A percentile compares a stretch with the other conserved stretches of the same genome.
phyloP scores from a whole-genome alignment of 1,140 invertebrate species.

The Galleria mellonella region DNA sequence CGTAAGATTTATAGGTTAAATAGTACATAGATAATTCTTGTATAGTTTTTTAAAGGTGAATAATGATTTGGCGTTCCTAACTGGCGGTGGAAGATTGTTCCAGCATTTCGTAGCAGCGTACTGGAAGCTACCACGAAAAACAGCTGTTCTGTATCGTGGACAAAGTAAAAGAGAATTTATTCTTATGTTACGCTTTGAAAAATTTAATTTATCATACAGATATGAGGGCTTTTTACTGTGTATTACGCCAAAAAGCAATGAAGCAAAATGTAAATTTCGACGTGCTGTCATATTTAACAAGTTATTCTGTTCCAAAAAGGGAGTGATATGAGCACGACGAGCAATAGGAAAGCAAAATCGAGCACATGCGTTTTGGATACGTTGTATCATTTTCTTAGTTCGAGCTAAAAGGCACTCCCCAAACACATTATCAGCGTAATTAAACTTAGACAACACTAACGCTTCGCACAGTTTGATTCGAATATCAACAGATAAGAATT shows the following conservation, averaged over 20 bases:
- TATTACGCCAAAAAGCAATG: background rate
- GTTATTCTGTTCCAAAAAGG: background rate
- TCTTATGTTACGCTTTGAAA: background rate
- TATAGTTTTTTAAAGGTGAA: too few relatives aligned
- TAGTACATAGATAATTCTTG: too few relatives aligned
- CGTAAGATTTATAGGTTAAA: too few relatives aligned
- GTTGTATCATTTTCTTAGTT: background rate
- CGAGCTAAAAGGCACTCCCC: background rate
- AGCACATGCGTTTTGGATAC: background rate
- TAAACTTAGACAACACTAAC: background rate
- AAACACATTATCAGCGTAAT: background rate
- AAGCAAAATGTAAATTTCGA: background rate
- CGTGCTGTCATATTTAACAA: background rate
- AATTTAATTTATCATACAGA: background rate
- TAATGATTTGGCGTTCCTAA: too few relatives aligned
- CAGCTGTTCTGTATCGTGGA: background rate
- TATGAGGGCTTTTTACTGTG: background rate
- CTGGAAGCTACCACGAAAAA: conserved; percentile 1
- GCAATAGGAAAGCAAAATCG: background rate
- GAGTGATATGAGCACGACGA: background rate
- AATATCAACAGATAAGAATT: background rate
- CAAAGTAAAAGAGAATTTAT: background rate
- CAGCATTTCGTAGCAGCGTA: conserved; percentile 3
- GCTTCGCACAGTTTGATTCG: background rate
- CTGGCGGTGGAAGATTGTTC: background rate